Percentiles rank a stretch among this genome's conserved stretches.
phyloP scores from a whole-genome alignment of 2,113 vertebrate genomes.

The Centropus bengalensis region DNA sequence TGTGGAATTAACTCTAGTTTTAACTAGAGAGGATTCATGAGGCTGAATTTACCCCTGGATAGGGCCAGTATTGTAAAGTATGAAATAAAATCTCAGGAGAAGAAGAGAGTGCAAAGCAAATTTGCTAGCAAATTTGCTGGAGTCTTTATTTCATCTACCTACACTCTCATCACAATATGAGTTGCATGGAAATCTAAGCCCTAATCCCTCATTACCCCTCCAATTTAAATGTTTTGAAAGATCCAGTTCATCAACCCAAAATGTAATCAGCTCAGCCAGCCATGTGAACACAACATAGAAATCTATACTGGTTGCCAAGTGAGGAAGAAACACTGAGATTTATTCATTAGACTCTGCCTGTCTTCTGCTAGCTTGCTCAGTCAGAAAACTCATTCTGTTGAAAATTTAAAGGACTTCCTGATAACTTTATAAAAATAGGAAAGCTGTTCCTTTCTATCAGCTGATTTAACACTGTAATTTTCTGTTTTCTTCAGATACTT shows the following conservation, averaged over 20 bases:
- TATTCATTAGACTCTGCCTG: conserved; percentile 33
- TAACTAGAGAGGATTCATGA: background rate
- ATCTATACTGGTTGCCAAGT: background rate
- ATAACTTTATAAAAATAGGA: conserved; percentile 42
- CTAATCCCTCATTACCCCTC: conserved; percentile 17
- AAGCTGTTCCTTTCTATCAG: background rate
- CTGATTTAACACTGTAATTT: conserved; percentile 1
- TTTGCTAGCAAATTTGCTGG: background rate
- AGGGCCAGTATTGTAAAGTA: background rate
- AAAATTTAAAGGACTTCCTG: conserved; percentile 48
- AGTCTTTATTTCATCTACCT: background rate
- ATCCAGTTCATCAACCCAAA: conserved; percentile 44
- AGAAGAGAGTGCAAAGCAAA: background rate
- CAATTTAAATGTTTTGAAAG: conserved; percentile 51
- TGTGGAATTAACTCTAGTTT: background rate
- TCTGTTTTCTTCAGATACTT: background rate
- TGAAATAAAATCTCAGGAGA: background rate
- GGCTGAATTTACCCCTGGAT: background rate
- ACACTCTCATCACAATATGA: background rate
- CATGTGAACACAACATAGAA: conserved; percentile 43
- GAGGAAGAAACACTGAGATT: conserved; percentile 28
- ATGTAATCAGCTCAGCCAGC: conserved; percentile 38
- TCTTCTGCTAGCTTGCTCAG: conserved; percentile 28
- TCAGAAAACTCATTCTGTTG: conserved; percentile 42
- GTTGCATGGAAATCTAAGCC: background rate